Conservation (phyloP, 2,797 vertebrate genomes). For the Toxotes lorentzi region DNA sequence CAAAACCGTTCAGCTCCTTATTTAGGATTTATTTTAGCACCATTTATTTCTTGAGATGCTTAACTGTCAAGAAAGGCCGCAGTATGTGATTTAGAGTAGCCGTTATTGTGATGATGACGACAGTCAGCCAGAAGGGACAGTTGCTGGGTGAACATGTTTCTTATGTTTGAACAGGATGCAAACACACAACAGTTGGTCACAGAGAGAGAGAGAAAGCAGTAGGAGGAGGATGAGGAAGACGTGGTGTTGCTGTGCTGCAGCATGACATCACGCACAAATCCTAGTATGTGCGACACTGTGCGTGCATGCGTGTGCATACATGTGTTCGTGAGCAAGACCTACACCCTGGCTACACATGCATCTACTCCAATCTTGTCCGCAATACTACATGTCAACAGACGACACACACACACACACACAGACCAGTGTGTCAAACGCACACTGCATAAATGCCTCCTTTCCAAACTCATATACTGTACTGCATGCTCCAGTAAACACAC, state of each 20-base stretch:
- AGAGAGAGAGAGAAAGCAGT: not conserved
- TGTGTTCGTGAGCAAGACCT: not conserved
- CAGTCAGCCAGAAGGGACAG: not conserved
- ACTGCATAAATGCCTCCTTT: constrained; percentile 12
- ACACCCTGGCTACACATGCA: constrained; percentile 5
- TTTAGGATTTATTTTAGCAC: not conserved
- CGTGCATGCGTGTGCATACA: not conserved
- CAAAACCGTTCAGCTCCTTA: not conserved
- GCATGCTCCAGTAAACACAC: constrained; percentile 27
- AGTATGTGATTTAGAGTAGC: constrained; percentile 1
- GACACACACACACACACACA: not conserved
- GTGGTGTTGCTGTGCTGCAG: constrained; percentile 3
- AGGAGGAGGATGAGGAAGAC: not conserved
- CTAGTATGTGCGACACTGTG: not conserved
- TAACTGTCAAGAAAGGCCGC: not conserved
- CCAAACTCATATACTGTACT: not conserved
- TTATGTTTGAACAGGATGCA: constrained; percentile 4
- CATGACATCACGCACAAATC: constrained; percentile 10
- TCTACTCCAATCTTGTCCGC: constrained; percentile 5
- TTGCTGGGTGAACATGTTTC: constrained; percentile 5
- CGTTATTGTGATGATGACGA: not conserved
- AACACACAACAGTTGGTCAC: constrained; percentile 31
- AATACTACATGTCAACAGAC: constrained; percentile 9
- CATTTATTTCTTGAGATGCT: constrained; percentile 4
- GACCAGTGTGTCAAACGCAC: not conserved